Percentiles rank a stretch among this genome's conserved stretches.
Evolutionary conservation across 2,113 vertebrate genomes (phyloP).

Genomic region (Agapornis roseicollis): DNA sequence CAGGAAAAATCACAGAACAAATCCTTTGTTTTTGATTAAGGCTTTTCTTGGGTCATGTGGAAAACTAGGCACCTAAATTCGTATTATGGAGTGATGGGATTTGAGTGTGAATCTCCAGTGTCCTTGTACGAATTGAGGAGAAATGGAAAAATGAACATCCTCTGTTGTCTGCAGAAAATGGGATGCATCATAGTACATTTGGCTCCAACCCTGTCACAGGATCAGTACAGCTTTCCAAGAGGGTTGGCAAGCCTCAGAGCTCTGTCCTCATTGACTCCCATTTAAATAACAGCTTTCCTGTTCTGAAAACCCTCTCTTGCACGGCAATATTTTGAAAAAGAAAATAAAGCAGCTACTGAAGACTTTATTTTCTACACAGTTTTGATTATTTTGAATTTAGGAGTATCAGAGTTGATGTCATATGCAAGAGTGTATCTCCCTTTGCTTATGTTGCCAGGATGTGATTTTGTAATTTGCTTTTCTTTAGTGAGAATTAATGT

Average conservation of each 20-base stretch:
- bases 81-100: conserved; percentile 53
- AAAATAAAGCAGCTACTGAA: background rate
- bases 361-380: background rate
- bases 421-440: background rate
- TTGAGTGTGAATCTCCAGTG: conserved; percentile 2
- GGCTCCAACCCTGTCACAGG: background rate
- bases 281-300: background rate
- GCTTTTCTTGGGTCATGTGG: conserved; percentile 20
- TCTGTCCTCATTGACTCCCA: background rate
- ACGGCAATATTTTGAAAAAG: background rate
- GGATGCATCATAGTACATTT: background rate
- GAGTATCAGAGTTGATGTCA: background rate
- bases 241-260: background rate
- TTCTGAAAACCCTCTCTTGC: background rate
- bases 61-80: conserved; percentile 51
- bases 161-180: background rate
- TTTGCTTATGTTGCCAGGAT: background rate
- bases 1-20: conserved; percentile 9
- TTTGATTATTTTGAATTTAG: background rate
- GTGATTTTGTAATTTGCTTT: background rate
- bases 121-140: background rate
- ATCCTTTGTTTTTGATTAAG: conserved; percentile 4
- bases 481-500: background rate
- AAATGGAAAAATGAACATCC: background rate
- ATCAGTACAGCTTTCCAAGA: background rate